Evolutionary conservation across 2,113 vertebrate genomes (phyloP).

Genomic region (Lanius collurio): DNA sequence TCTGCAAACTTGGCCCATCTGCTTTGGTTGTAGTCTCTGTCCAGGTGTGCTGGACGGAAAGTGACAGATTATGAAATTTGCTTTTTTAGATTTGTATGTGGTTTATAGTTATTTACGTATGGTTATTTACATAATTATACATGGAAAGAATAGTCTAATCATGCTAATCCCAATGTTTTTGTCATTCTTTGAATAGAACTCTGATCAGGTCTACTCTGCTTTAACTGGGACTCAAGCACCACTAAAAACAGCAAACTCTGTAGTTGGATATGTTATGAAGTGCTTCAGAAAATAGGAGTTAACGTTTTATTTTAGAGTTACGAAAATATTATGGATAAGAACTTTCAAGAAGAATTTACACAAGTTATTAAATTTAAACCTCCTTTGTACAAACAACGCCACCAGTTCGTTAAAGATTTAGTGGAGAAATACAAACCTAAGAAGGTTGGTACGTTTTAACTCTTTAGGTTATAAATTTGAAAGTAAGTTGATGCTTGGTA

Average conservation of each 20-base stretch:
- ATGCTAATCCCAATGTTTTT: neutral
- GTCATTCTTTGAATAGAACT: neutral
- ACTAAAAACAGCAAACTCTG: neutral
- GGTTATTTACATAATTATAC: neutral
- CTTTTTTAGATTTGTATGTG: neutral
- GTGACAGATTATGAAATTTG: neutral
- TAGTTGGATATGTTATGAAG: neutral
- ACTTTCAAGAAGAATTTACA: neutral
- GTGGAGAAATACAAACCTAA: constrained; percentile 77
- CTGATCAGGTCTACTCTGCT: neutral
- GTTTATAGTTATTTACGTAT: neutral
- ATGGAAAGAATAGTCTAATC: neutral
- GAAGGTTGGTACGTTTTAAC: constrained; percentile 78
- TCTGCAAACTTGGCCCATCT: neutral
- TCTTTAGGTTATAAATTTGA: neutral
- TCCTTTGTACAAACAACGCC: constrained; percentile 83
- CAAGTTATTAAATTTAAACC: constrained; percentile 77
- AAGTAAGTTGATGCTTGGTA: neutral
- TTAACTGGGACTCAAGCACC: neutral
- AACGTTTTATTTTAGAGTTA: neutral
- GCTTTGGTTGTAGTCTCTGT: neutral
- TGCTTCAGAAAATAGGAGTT: neutral
- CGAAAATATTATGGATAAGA: constrained; percentile 12
- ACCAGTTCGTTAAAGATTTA: constrained; percentile 85
- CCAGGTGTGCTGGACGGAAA: neutral